These are phyloP conservation scores for Maconellicoccus hirsutus DNA, from an alignment of 1,140 invertebrate species.

Conservation along the genomic window DNA sequence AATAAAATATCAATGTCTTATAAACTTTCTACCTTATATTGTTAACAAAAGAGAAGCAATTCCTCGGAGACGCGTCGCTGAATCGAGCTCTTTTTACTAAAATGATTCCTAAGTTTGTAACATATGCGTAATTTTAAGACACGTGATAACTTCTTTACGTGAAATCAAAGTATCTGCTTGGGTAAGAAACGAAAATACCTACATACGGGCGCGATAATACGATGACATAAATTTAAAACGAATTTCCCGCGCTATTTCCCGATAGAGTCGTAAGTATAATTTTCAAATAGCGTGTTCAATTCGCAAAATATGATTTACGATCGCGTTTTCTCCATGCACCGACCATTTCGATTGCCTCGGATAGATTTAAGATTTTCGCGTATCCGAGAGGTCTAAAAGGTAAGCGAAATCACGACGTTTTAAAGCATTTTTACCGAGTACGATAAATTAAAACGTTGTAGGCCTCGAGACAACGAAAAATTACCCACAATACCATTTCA, in stretches of 20 bases:
- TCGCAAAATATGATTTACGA: not conserved
- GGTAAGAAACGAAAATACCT: no score
- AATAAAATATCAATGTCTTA: not conserved
- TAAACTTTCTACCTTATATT: not conserved
- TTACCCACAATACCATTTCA: no score
- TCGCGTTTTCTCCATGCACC: not conserved
- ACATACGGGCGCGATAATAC: not conserved
- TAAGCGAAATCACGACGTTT: no score
- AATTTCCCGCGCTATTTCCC: conserved; percentile 2
- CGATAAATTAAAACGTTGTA: no score
- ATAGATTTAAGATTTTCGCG: no score
- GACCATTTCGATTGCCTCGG: no score
- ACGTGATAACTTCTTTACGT: not conserved
- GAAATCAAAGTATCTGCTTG: not conserved
- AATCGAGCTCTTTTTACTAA: not conserved
- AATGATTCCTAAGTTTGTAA: not conserved
- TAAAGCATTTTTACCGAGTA: no score
- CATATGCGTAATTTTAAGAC: conserved; percentile 3
- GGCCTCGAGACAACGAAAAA: no score
- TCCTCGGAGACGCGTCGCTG: not conserved
- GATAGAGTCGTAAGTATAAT: not conserved
- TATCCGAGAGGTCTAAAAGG: no score
- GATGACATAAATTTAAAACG: conserved; percentile 9
- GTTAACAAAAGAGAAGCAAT: not conserved
- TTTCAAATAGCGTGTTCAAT: not conserved